These are phyloP conservation scores for Cyrtorhinus lividipennis DNA, from an alignment of 1,140 invertebrate species.

Conservation along the genomic window DNA sequence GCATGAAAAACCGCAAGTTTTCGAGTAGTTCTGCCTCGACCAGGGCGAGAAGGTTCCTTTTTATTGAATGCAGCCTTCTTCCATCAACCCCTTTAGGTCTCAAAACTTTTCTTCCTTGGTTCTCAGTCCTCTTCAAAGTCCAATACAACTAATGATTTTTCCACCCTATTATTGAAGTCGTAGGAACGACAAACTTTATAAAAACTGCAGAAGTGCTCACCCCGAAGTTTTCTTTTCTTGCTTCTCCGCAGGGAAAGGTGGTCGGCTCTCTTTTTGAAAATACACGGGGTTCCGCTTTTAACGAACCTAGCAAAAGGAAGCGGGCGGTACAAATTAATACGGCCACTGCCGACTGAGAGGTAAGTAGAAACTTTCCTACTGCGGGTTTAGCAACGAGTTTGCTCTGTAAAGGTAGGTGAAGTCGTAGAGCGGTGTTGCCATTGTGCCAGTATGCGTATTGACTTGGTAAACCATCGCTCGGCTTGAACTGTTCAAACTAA, in stretches of 20 bases:
- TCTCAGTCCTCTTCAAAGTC: background rate
- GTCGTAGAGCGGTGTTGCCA: no score
- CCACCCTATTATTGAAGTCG: constrained; percentile 6
- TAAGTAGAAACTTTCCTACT: background rate
- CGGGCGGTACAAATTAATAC: background rate
- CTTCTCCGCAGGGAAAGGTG: background rate
- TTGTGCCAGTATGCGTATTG: no score
- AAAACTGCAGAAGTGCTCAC: background rate
- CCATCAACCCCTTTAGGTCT: background rate
- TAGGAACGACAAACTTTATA: background rate
- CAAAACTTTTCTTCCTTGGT: background rate
- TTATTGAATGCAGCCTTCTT: background rate
- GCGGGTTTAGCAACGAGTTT: no score
- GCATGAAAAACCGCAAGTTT: background rate
- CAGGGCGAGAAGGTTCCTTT: background rate
- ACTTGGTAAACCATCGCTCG: no score
- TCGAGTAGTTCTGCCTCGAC: background rate
- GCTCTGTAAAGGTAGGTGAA: no score
- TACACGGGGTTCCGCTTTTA: no score
- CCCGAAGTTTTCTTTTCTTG: background rate
- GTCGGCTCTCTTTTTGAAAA: background rate
- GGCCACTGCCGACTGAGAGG: background rate
- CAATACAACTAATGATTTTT: constrained; percentile 9
- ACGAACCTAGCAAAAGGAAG: background rate
- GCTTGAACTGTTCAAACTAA: no score